These are phyloP conservation scores for Hylaeus volcanicus DNA, from an alignment of 1,140 invertebrate species.

Conservation along the genomic window DNA sequence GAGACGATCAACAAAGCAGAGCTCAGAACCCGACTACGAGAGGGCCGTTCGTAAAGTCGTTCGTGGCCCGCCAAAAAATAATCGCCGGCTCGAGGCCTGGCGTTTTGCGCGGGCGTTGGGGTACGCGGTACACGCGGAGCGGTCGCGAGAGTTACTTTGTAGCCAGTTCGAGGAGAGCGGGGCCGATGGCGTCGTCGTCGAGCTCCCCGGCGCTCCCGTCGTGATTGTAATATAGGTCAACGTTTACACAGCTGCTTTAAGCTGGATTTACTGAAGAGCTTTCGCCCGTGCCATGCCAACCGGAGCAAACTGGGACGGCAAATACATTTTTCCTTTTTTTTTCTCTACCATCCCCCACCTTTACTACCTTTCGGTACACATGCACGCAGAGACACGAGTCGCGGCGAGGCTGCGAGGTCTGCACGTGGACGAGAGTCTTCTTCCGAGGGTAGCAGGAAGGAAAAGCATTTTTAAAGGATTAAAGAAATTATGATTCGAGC, in stretches of 20 bases:
- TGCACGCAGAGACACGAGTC: too few relatives aligned
- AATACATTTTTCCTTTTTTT: constrained; percentile 75
- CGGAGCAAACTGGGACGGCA: constrained; percentile 77
- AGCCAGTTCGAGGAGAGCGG: constrained; percentile 43
- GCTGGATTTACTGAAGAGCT: constrained; percentile 79
- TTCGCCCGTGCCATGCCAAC: constrained; percentile 72
- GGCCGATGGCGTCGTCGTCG: constrained; percentile 35
- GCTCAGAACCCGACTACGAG: background rate
- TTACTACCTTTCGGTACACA: too few relatives aligned
- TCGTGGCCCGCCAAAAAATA: background rate
- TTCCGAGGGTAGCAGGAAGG: too few relatives aligned
- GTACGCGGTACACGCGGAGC: constrained; percentile 25
- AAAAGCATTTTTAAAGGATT: too few relatives aligned
- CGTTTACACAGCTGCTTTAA: constrained; percentile 79
- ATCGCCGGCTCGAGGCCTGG: constrained; percentile 7
- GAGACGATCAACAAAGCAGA: background rate
- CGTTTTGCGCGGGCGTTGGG: background rate
- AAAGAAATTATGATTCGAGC: too few relatives aligned
- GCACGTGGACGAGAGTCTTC: too few relatives aligned
- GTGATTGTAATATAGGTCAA: constrained; percentile 80
- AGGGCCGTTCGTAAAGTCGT: background rate
- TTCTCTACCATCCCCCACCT: background rate
- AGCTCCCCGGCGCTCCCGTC: constrained; percentile 31
- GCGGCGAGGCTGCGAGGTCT: too few relatives aligned
- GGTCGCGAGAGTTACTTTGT: constrained; percentile 47